phyloP scores from a whole-genome alignment of 2,113 vertebrate genomes.

The Casuarius casuarius region DNA sequence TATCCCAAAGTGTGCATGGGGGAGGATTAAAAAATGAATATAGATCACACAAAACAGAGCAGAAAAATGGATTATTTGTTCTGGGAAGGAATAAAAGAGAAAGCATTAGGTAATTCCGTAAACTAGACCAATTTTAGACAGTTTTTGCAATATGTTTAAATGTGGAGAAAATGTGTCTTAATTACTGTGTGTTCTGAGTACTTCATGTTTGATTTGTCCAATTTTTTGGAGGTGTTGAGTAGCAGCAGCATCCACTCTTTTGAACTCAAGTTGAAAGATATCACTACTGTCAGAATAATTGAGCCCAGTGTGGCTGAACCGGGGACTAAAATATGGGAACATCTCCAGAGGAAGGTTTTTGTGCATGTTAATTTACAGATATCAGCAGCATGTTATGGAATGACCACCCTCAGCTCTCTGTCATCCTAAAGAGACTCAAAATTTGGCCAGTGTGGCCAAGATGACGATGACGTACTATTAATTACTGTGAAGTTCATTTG shows the following conservation, averaged over 20 bases:
- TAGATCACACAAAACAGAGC: neutral
- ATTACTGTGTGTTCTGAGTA: rapidly evolving
- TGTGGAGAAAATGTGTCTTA: neutral
- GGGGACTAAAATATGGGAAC: neutral
- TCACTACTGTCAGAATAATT: rapidly evolving
- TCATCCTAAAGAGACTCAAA: neutral
- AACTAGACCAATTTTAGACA: neutral
- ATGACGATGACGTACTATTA: neutral
- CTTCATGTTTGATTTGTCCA: neutral
- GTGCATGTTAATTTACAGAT: neutral
- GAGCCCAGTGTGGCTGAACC: rapidly evolving
- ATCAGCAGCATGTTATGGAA: neutral
- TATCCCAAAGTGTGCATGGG: rapidly evolving
- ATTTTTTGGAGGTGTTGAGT: neutral
- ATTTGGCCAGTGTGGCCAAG: neutral
- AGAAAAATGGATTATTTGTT: neutral
- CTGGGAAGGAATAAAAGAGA: neutral
- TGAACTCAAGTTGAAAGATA: neutral
- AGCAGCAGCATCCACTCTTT: neutral
- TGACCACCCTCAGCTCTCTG: neutral
- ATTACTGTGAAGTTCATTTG: neutral
- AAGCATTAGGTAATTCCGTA: neutral
- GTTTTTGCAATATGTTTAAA: neutral
- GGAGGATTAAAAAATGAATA: neutral
- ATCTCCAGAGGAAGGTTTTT: neutral